These are phyloP conservation scores for Poeciliopsis occidentalis DNA, from an alignment of 2,113 vertebrate species.

Conservation along the genomic window DNA sequence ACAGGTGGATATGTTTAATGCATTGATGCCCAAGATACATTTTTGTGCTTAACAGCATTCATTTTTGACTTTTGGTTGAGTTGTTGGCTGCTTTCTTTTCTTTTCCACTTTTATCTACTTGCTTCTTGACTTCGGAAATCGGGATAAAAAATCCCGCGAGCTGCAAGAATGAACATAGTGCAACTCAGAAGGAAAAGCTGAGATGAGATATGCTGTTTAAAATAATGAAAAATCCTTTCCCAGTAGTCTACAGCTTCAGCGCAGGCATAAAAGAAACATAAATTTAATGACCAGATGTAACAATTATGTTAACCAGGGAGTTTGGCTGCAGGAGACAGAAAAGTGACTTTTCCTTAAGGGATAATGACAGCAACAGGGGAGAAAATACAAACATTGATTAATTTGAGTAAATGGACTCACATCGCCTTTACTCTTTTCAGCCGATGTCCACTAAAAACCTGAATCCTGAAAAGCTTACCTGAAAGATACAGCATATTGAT, in stretches of 20 bases:
- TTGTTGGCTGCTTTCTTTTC: no score
- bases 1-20: no score
- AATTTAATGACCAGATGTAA: neutral
- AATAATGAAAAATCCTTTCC: neutral
- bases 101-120: no score
- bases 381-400: neutral
- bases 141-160: no score
- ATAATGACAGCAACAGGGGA: neutral
- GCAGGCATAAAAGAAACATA: neutral
- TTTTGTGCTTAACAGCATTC: no score
- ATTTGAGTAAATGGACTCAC: conserved; percentile 5
- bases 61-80: no score
- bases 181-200: neutral
- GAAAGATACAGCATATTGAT: conserved; percentile 44
- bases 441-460: conserved; percentile 38
- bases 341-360: neutral
- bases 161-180: no score
- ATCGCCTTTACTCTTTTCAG: conserved; percentile 16
- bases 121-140: no score
- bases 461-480: conserved; percentile 38
- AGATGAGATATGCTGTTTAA: neutral
- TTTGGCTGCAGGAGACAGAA: neutral
- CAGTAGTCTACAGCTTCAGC: neutral
- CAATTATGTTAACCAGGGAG: neutral
- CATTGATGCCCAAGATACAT: no score